phyloP scores from a whole-genome alignment of 2,113 vertebrate genomes.

The Phaethornis superciliosus region DNA sequence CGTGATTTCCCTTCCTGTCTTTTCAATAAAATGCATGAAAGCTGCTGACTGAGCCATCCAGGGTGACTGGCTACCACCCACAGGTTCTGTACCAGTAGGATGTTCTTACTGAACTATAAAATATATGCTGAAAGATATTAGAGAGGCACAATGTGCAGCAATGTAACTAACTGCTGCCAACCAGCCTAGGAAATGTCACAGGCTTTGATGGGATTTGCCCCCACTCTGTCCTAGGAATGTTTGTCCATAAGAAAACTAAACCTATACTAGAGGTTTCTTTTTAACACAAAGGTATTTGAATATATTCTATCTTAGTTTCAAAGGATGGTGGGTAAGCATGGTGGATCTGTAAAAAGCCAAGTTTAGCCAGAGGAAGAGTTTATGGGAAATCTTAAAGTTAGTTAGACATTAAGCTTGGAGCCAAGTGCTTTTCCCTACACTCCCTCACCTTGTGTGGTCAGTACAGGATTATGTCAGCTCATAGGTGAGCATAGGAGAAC shows the following conservation, averaged over 20 bases:
- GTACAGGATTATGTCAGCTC: background rate
- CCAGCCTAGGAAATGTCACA: background rate
- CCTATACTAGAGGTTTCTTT: background rate
- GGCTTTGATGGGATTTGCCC: background rate
- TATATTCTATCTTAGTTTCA: background rate
- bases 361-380: background rate
- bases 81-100: background rate
- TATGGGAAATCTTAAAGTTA: background rate
- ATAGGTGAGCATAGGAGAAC: background rate
- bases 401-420: background rate
- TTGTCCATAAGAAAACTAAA: background rate
- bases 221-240: background rate
- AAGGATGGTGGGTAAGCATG: background rate
- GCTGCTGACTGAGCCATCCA: background rate
- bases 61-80: background rate
- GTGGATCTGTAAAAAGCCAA: background rate
- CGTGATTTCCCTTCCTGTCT: background rate
- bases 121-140: background rate
- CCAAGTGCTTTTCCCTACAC: background rate
- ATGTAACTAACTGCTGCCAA: background rate
- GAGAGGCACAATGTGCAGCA: background rate
- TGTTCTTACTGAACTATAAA: background rate
- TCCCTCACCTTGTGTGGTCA: rapidly evolving
- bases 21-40: background rate
- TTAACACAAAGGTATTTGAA: background rate